phyloP scores from a whole-genome alignment of 2,888 invertebrate genomes.

The Eristalis pertinax region DNA sequence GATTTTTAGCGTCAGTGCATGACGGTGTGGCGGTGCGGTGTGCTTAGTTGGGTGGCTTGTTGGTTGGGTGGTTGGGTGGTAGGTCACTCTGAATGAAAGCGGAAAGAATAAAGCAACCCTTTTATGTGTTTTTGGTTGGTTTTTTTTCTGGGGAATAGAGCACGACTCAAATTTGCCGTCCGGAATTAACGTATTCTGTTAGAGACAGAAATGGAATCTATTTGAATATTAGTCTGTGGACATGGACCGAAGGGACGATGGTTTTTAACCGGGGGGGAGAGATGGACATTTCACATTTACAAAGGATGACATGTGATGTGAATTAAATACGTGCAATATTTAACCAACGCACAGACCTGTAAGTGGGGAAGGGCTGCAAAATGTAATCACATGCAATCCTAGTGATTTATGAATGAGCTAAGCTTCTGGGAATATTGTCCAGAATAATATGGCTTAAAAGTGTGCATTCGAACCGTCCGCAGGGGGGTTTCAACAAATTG shows the following conservation, averaged over 20 bases:
- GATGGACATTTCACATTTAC: background rate
- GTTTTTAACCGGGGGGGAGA: background rate
- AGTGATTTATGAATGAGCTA: background rate
- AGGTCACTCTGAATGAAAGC: background rate
- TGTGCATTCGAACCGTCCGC: no score
- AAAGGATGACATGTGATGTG: background rate
- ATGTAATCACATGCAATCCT: background rate
- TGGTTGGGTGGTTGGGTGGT: background rate
- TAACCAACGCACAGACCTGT: background rate
- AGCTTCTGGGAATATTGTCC: background rate
- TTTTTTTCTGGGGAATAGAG: background rate
- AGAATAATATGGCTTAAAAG: background rate
- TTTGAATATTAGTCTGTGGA: slow-evolving; percentile 1
- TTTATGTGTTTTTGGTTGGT: background rate
- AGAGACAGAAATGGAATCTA: slow-evolving; percentile 7
- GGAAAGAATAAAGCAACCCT: background rate
- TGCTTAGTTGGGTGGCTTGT: background rate
- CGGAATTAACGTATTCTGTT: slow-evolving; percentile 29
- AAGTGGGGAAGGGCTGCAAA: background rate
- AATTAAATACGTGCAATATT: background rate
- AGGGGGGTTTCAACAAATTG: no score
- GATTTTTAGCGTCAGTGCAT: slow-evolving; percentile 36
- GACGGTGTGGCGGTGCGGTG: slow-evolving; percentile 2
- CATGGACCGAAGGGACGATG: background rate
- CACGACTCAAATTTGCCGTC: slow-evolving; percentile 9